A percentile compares a stretch with the other conserved stretches of the same genome.
phyloP scores from a whole-genome alignment of 1,140 invertebrate species.

The Drosophila neocordata region DNA sequence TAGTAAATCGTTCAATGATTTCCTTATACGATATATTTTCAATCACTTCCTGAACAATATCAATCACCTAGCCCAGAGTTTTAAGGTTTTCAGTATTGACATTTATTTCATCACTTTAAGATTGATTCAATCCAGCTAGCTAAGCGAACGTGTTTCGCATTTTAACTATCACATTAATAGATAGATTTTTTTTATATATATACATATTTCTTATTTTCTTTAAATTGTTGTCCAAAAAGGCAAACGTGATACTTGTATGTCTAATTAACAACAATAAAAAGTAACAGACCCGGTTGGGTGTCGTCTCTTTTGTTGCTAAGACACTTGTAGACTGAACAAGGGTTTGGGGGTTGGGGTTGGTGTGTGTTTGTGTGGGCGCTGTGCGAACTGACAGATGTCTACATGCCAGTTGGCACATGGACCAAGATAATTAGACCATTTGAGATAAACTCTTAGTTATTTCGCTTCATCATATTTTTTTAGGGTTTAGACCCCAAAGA shows the following conservation, averaged over 20 bases:
- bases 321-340: background rate
- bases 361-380: background rate
- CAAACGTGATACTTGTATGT: constrained; percentile 8
- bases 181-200: constrained; percentile 5
- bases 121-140: constrained; percentile 21
- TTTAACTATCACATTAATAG: constrained; percentile 47
- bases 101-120: constrained; percentile 49
- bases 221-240: constrained; percentile 14
- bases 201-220: constrained; percentile 12
- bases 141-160: constrained; percentile 56
- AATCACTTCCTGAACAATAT: constrained; percentile 68
- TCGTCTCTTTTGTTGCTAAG: constrained; percentile 2
- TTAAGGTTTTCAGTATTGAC: constrained; percentile 55
- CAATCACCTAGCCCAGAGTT: constrained; percentile 45
- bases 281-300: background rate
- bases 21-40: constrained; percentile 33
- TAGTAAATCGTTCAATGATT: constrained; percentile 59
- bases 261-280: constrained; percentile 11
- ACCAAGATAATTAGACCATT: background rate
- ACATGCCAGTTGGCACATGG: background rate
- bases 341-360: background rate
- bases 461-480: background rate
- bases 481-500: no score
- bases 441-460: background rate
- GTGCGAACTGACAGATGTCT: constrained; percentile 6